These are phyloP conservation scores for Oligia strigilis DNA, from an alignment of 2,888 invertebrate genomes.

Conservation along the genomic window DNA sequence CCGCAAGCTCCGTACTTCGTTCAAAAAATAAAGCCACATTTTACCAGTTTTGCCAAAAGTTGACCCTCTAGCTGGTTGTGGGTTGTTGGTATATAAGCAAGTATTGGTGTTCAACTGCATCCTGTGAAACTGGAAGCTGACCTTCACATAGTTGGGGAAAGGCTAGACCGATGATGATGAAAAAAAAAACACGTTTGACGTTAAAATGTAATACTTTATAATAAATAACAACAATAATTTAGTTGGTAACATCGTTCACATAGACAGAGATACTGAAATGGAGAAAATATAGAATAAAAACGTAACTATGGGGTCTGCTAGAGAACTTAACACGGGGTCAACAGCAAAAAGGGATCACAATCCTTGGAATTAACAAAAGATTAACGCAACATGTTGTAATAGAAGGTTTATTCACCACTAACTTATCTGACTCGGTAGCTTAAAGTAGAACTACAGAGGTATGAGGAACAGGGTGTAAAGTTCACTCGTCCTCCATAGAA, in stretches of 20 bases:
- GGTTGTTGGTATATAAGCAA: no score
- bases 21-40: no score
- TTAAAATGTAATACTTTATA: conserved; percentile 12
- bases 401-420: background rate
- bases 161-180: no score
- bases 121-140: background rate
- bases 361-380: background rate
- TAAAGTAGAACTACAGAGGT: background rate
- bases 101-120: background rate
- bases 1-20: no score
- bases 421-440: background rate
- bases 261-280: background rate
- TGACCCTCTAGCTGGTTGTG: no score
- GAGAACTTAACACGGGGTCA: background rate
- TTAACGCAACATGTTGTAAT: background rate
- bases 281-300: background rate
- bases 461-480: background rate
- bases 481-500: background rate
- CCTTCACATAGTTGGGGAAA: background rate
- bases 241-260: conserved; percentile 23
- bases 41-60: no score
- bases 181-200: background rate
- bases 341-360: background rate
- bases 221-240: conserved; percentile 49
- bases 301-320: background rate